A percentile compares a stretch with the other conserved stretches of the same genome.
Evolutionary conservation across 2,888 invertebrate genomes (phyloP).

Genomic region (Strigamia crassipes): DNA sequence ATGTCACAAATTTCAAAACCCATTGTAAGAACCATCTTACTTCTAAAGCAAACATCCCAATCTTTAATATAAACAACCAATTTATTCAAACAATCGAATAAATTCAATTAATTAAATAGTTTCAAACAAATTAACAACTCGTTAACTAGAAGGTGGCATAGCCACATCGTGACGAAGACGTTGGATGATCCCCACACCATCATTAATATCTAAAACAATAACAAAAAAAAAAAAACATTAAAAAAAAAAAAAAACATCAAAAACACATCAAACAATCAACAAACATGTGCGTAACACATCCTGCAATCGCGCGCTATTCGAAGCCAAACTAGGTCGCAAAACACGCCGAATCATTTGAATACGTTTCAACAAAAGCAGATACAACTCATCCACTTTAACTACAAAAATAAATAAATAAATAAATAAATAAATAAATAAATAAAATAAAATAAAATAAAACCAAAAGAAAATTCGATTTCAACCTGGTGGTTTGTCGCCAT

Average conservation of each 20-base stretch:
- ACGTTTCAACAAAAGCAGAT: not conserved
- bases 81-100: not conserved
- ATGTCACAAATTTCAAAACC: too few relatives aligned
- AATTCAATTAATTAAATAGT: not conserved
- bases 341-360: not conserved
- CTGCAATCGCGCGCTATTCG: conserved; percentile 11
- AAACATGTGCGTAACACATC: not conserved
- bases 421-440: too few relatives aligned
- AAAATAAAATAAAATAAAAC: too few relatives aligned
- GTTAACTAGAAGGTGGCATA: not conserved
- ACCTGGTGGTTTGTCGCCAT: not conserved
- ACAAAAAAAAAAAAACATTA: not conserved
- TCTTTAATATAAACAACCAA: not conserved
- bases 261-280: not conserved
- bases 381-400: conserved; percentile 16
- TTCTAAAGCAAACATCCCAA: too few relatives aligned
- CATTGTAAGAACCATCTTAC: too few relatives aligned
- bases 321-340: not conserved
- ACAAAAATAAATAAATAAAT: not conserved
- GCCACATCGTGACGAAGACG: not conserved
- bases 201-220: conserved; percentile 10
- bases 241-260: not conserved
- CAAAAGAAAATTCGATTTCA: too few relatives aligned
- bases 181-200: not conserved
- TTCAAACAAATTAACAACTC: not conserved